Base-by-base conservation (phyloP, 2,113 vertebrate species). In the Sebastes schlegelii region DNA sequence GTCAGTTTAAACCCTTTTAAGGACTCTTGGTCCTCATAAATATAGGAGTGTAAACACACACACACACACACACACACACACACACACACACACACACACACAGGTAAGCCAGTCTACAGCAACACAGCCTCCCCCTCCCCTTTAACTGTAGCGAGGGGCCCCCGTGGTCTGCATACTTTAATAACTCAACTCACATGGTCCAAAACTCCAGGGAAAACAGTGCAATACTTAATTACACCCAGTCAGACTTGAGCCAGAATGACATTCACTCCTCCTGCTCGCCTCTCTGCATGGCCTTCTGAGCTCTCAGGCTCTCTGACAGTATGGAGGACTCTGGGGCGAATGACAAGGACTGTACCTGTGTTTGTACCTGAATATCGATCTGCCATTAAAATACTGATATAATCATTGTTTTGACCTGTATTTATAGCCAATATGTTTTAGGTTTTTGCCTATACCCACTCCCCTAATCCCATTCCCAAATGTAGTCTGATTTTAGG, bases 81-180 rank as follows among this genome's bases (percentile, higher is more conserved):
- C 43, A 19, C 77, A 75, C 64, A 79, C 61, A 62, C 72, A 57
- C n/a, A 63, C 13, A 21, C 86, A 88, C 74, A 85, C 66, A 77
- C 85, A 92, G 84, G 91, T 89, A 85, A 74, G 65, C 66, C 52
- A 72, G 84, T 77, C 62, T 23, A 62, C 26, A 89, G 62, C 68
- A 68, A 42, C 78, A 84, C 55, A 68, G 67, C 76, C 55, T 76
- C 74, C 54, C 43, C 54, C 66, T 68, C 60, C 85, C 79, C 87
- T 78, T 66, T 42, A 65, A 81, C 80, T 88, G 81, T 69, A 86
- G 84, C 66, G 55, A 82, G 86, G 92, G 89, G 88, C 92, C 90
- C 85, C 90, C 57, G 77, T 86, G 88, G 86, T 91, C 88, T 90
- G 77, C 93, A 93, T 92, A 91, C 83, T 93, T 92, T 92, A 94